Conservation (phyloP, 2,888 invertebrate species). For the Paralinhomoeus sp. region DNA sequence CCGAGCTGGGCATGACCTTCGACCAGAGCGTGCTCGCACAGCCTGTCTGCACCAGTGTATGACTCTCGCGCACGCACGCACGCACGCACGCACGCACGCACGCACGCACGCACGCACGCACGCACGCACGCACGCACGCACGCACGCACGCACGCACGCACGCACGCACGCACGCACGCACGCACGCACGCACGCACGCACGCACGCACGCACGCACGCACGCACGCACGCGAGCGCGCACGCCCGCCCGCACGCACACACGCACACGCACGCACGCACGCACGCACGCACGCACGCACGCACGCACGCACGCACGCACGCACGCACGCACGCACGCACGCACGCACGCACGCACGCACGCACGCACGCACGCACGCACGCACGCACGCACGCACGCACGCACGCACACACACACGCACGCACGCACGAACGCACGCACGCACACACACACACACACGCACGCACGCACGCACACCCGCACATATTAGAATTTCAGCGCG, state of each 20-base stretch:
- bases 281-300: slow-evolving; percentile 4
- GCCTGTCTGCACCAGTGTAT: too few species aligned
- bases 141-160: slow-evolving; percentile 5
- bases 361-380: slow-evolving; percentile 4
- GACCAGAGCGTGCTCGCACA: too few species aligned
- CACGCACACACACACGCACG: slow-evolving; percentile 4
- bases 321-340: slow-evolving; percentile 4
- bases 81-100: too few species aligned
- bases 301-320: slow-evolving; percentile 4
- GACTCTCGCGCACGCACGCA: too few species aligned
- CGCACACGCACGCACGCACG: slow-evolving; percentile 4
- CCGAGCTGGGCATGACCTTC: too few species aligned
- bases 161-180: slow-evolving; percentile 6
- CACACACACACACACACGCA: slow-evolving; percentile 1
- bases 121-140: slow-evolving; percentile 5
- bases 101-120: neutral
- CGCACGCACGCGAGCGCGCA: slow-evolving; percentile 5
- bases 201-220: slow-evolving; percentile 5
- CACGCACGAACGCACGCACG: slow-evolving; percentile 2
- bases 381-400: slow-evolving; percentile 5
- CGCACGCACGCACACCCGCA: neutral
- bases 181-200: slow-evolving; percentile 6
- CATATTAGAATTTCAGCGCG: too few species aligned
- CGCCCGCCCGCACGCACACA: slow-evolving; percentile 5
- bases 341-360: slow-evolving; percentile 4